Base-by-base conservation (phyloP, 2,113 vertebrate genomes). In the Delphinapterus leucas region DNA sequence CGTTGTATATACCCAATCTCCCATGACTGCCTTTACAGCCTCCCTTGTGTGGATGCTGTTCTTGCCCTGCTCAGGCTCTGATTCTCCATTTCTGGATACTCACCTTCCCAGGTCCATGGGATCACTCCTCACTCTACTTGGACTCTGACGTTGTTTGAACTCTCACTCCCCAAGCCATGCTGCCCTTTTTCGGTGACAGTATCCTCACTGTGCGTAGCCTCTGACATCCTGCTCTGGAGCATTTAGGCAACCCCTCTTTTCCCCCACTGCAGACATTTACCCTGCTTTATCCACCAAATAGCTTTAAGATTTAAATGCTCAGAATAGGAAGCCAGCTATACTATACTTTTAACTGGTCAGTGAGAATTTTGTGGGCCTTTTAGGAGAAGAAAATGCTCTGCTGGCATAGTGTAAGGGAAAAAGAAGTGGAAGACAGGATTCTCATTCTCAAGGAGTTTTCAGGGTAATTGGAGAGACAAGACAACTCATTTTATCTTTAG, bases 401-500 rank as follows among this genome's bases (percentile, higher is more conserved):
- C 31, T 84, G 31, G 38, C 47, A 76, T 18, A 90, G 8, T 67
- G 11, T 33, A 88, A 87, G 47, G 28, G 13, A 47, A 84, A 90
- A 91, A 26, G 14, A 77, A 93, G 21, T 15, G 53, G 47, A 93
- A 89, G 87, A 89, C n/a, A 89, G 10, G 41, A 94, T 85, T 94
- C 55, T 97, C 90, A 95, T 88, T 95, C 81, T 94, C 77, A 93
- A 95, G 85, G 67, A 96, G 68, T 86, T 97, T 96, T 83, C 76
- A 95, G 71, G 41, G 73, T 97, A 97, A 97, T 70, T 97, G 96
- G 91, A 91, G 55, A 88, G 91, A 92, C 33, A 95, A 94, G 92
- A 93, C 71, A 95, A 95, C 82, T 97, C 92, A 95, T 97, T 97
- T 97, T 95, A 97, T 96, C 95, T 95, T 97, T 95, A 94, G 71